A percentile compares a stretch with the other conserved stretches of the same genome.
phyloP scores from a whole-genome alignment of 2,797 vertebrate genomes.

The Micropoecilia bifurca region DNA sequence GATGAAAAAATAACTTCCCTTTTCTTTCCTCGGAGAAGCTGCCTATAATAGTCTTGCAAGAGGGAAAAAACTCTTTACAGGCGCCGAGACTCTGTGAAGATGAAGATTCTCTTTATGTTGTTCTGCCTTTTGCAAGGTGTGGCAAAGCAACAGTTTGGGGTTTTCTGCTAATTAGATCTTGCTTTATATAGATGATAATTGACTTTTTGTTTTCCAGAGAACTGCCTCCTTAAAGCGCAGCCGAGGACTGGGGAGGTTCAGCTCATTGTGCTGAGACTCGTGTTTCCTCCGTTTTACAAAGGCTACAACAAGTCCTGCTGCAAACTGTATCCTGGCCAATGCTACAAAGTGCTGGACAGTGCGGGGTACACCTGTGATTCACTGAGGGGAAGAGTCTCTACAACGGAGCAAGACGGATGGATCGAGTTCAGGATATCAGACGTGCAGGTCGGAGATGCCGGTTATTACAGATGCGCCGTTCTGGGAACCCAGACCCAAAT shows the following conservation, averaged over 20 bases:
- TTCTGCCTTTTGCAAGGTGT: constrained; percentile 63
- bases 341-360: constrained; percentile 66
- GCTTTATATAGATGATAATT: background rate
- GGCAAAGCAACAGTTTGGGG: background rate
- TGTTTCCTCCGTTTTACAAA: constrained; percentile 66
- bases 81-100: constrained; percentile 45
- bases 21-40: constrained; percentile 38
- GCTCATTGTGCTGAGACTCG: constrained; percentile 62
- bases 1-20: constrained; percentile 53
- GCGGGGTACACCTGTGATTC: constrained; percentile 44
- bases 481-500: constrained; percentile 21
- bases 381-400: constrained; percentile 69
- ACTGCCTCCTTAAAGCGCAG: constrained; percentile 52
- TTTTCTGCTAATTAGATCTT: background rate
- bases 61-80: constrained; percentile 13
- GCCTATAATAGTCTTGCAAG: constrained; percentile 23
- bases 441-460: constrained; percentile 59
- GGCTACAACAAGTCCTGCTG: constrained; percentile 68
- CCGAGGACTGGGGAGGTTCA: constrained; percentile 49
- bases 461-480: constrained; percentile 76
- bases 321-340: constrained; percentile 58
- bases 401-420: constrained; percentile 43
- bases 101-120: constrained; percentile 67
- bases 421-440: constrained; percentile 74
- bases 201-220: constrained; percentile 60